phyloP scores from a whole-genome alignment of 1,140 invertebrate species.

The Sitodiplosis mosellana region DNA sequence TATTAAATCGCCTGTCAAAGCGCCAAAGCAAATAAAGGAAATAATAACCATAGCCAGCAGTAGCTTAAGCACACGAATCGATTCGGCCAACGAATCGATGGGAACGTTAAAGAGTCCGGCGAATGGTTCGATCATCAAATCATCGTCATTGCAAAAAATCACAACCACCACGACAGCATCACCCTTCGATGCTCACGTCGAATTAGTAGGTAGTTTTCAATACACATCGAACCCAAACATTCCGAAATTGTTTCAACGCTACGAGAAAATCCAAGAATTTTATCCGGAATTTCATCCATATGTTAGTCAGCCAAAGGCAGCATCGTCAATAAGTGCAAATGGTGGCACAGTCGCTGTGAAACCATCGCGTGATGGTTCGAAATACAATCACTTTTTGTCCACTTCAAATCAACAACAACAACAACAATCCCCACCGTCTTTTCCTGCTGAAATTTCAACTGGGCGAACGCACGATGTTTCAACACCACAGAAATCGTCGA shows the following conservation, averaged over 20 bases:
- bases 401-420: slow-evolving; percentile 1
- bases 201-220: slow-evolving; percentile 5
- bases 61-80: no score
- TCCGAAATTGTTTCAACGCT: slow-evolving; percentile 50
- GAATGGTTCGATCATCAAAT: background rate
- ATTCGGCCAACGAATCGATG: slow-evolving; percentile 15
- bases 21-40: slow-evolving; percentile 36
- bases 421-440: background rate
- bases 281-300: slow-evolving; percentile 47
- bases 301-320: slow-evolving; percentile 7
- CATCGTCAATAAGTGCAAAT: background rate
- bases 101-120: no score
- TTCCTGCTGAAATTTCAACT: no score
- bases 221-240: slow-evolving; percentile 24
- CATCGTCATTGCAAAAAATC: no score
- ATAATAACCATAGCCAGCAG: slow-evolving; percentile 13
- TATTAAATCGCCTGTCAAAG: slow-evolving; percentile 26
- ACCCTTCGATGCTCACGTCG: slow-evolving; percentile 2
- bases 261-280: slow-evolving; percentile 53
- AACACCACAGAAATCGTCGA: no score
- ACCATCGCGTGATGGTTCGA: slow-evolving; percentile 14
- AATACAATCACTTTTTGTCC: slow-evolving; percentile 6
- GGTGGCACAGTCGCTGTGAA: slow-evolving; percentile 8
- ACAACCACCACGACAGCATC: background rate
- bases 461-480: no score